Conservation (phyloP, 2,797 vertebrate species). For the Anabas testudineus region DNA sequence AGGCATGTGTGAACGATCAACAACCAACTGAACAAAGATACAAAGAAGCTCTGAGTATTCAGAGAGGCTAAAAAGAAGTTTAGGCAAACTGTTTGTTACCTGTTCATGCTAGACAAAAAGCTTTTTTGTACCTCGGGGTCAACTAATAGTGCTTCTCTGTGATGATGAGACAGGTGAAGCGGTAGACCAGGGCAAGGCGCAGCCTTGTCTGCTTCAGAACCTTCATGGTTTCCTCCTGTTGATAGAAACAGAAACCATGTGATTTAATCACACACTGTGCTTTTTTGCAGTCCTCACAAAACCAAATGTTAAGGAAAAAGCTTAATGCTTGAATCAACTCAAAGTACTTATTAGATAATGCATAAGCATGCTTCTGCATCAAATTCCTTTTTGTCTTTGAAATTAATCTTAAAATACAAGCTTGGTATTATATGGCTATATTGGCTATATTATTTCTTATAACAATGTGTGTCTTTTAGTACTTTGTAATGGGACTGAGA, state of each 20-base stretch:
- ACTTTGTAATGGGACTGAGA: too few relatives aligned
- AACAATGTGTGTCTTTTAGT: too few relatives aligned
- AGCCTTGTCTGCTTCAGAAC: conserved; percentile 67
- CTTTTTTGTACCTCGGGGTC: conserved; percentile 90
- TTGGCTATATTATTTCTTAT: too few relatives aligned
- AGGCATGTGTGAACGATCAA: conserved; percentile 93
- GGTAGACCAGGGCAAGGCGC: conserved; percentile 80
- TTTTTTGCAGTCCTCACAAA: too few relatives aligned
- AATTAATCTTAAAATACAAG: too few relatives aligned
- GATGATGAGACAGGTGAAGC: conserved; percentile 86
- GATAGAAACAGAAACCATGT: background rate
- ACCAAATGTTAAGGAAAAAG: too few relatives aligned
- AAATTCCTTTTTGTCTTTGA: too few relatives aligned
- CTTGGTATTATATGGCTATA: too few relatives aligned
- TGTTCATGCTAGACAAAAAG: background rate
- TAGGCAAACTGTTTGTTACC: background rate
- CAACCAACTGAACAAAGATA: conserved; percentile 81
- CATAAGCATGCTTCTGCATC: too few relatives aligned
- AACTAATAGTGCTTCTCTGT: conserved; percentile 86
- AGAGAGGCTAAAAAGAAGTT: background rate
- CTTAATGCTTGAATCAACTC: too few relatives aligned
- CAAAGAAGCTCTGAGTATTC: background rate
- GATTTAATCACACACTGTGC: too few relatives aligned
- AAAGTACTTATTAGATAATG: too few relatives aligned
- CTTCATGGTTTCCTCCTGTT: conserved; percentile 84